phyloP scores from a whole-genome alignment of 2,113 vertebrate species.

The Halcyon senegalensis region DNA sequence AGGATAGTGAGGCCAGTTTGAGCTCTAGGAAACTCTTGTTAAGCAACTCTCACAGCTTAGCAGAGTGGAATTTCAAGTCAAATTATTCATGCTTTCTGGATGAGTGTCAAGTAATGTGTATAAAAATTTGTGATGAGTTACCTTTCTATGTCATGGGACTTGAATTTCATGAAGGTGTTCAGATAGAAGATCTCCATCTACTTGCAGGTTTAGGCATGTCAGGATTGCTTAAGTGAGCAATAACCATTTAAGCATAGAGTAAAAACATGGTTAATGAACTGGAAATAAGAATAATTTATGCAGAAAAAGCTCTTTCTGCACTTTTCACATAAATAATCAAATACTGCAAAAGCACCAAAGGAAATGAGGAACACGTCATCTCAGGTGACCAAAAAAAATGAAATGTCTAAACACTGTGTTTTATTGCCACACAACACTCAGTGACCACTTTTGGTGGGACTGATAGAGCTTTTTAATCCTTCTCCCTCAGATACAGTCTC shows the following conservation, averaged over 20 bases:
- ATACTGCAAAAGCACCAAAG: not conserved
- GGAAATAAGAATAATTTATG: slow-evolving; percentile 62
- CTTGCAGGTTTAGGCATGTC: slow-evolving; percentile 21
- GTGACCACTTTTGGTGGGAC: not conserved
- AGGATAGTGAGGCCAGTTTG: not conserved
- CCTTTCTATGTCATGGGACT: not conserved
- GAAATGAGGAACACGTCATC: not conserved
- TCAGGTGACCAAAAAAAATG: not conserved
- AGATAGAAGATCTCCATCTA: not conserved
- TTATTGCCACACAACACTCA: not conserved
- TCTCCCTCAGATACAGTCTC: not conserved
- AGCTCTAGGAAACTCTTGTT: not conserved
- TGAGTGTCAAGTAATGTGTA: not conserved
- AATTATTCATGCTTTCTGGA: not conserved
- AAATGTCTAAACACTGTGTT: not conserved
- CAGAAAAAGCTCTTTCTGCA: slow-evolving; percentile 54
- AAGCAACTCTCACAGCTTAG: not conserved
- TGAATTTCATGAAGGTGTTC: slow-evolving; percentile 38
- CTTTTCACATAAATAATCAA: slow-evolving; percentile 63
- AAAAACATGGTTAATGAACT: slow-evolving; percentile 51
- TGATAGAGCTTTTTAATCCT: not conserved
- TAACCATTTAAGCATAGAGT: slow-evolving; percentile 41
- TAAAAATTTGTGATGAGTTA: not conserved
- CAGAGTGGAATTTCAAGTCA: not conserved
- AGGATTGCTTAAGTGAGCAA: slow-evolving; percentile 42